A percentile compares a stretch with the other conserved stretches of the same genome.
phyloP scores from a whole-genome alignment of 2,888 invertebrate genomes.

The Thymelicus lineola region DNA sequence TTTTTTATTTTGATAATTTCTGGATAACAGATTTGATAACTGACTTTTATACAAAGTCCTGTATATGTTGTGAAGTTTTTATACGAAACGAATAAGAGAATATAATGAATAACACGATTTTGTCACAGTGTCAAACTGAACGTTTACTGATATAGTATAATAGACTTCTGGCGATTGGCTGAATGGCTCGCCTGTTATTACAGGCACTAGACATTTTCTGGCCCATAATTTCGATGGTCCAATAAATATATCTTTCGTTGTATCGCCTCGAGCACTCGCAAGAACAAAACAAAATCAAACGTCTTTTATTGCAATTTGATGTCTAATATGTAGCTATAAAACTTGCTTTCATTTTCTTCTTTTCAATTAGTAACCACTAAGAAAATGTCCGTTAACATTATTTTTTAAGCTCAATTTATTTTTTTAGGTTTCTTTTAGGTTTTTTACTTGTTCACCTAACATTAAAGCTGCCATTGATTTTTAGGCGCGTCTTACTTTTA shows the following conservation, averaged over 20 bases:
- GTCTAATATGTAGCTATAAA: constrained; percentile 22
- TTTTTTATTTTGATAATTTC: no score
- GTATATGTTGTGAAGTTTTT: background rate
- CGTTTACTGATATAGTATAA: constrained; percentile 29
- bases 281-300: constrained; percentile 45
- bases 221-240: constrained; percentile 57
- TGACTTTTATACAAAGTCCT: background rate
- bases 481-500: no score
- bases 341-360: background rate
- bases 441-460: no score
- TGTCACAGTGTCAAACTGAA: constrained; percentile 11
- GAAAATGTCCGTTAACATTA: background rate
- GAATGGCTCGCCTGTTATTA: constrained; percentile 60
- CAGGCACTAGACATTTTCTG: constrained; percentile 54
- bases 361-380: background rate
- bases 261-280: constrained; percentile 54
- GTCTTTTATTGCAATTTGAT: constrained; percentile 36
- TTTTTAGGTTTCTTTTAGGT: no score
- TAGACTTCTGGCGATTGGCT: constrained; percentile 45
- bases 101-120: constrained; percentile 6
- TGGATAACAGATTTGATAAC: background rate
- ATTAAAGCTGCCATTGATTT: no score
- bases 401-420: background rate
- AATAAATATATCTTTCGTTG: constrained; percentile 56
- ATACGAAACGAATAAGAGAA: background rate